These are phyloP conservation scores for Caenorhabditis sp. DNA, from an alignment of 2,888 invertebrate species.

Conservation along the genomic window DNA sequence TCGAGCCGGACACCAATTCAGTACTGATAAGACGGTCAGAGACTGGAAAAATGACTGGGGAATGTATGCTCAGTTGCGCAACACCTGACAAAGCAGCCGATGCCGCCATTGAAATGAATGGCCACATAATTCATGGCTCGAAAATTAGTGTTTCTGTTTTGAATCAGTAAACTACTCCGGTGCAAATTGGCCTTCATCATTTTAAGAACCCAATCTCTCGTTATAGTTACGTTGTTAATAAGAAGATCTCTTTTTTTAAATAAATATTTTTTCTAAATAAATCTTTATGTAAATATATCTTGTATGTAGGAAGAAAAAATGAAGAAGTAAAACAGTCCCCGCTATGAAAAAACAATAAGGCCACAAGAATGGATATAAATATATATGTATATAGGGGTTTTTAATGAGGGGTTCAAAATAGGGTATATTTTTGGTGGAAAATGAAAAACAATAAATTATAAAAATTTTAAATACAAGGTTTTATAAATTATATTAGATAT, in stretches of 20 bases:
- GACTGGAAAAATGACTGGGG: conserved; percentile 47
- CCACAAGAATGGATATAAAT: conserved; percentile 8
- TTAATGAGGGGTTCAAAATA: neutral
- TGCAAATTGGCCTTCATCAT: too few species aligned
- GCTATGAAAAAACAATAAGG: conserved; percentile 5
- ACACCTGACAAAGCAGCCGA: conserved; percentile 21
- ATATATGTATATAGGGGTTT: neutral
- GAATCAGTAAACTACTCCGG: neutral
- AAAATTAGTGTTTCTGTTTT: neutral
- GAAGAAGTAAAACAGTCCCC: neutral
- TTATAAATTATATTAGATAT: neutral
- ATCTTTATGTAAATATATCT: neutral
- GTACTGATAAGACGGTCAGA: conserved; percentile 46
- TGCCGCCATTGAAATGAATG: conserved; percentile 19
- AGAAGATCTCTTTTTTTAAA: neutral
- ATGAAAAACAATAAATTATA: conserved; percentile 10
- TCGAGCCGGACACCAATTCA: conserved; percentile 37
- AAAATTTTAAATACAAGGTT: conserved; percentile 10
- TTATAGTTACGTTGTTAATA: neutral
- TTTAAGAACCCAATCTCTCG: neutral
- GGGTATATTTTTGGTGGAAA: neutral
- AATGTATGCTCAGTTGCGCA: conserved; percentile 45
- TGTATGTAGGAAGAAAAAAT: neutral
- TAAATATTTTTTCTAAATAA: neutral
- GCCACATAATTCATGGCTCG: conserved; percentile 4